Base-by-base conservation (phyloP, 2,888 invertebrate species). In the Apodemia zela region DNA sequence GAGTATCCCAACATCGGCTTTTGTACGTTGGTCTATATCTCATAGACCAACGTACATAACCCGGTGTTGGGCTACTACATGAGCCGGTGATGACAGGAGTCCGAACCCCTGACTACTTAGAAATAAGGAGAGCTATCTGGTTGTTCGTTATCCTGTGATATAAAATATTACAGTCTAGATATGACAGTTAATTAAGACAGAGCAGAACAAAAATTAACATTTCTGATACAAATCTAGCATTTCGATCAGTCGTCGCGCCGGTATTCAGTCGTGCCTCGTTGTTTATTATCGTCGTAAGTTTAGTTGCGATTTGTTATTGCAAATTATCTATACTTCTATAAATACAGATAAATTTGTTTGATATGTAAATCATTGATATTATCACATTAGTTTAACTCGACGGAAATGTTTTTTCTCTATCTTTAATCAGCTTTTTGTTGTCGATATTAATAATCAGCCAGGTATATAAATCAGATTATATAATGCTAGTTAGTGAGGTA, bases 131-230 rank as follows among this genome's bases (percentile, higher is more conserved):
- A 38, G 38, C 13, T 13, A 38, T 38, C 3, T 13, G 2, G 13
- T 38, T 13, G 13, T 38, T 38, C 5, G 45, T n/a, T n/a, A 45
- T 45, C 42, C 42, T 42, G 3, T n/a, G n/a, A 1, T n/a, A n/a
- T 42, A n/a, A 42, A 42, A 42, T 45, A 45, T 45, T n/a, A 7
- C n/a, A 45, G n/a, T n/a, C 45, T 15, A 76, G 71, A 75, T 69
- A 72, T 69, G 70, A 66, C 67, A 66, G 63, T 71, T 72, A 67
- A 74, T 72, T 72, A 72, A 59, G 64, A 54, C 29, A 25, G 54
- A 54, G 63, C 65, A 57, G n/a, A 33, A n/a, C 35, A 51, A 54
- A 61, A 60, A 62, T 67, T 66, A 63, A 67, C 63, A 60, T 67
- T 60, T 45, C 63, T 35, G 61, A 67, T 64, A 67, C 64, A 67